Percentiles rank a stretch among this genome's conserved stretches.
phyloP scores from a whole-genome alignment of 2,113 vertebrate genomes.

The Festucalex cinctus region DNA sequence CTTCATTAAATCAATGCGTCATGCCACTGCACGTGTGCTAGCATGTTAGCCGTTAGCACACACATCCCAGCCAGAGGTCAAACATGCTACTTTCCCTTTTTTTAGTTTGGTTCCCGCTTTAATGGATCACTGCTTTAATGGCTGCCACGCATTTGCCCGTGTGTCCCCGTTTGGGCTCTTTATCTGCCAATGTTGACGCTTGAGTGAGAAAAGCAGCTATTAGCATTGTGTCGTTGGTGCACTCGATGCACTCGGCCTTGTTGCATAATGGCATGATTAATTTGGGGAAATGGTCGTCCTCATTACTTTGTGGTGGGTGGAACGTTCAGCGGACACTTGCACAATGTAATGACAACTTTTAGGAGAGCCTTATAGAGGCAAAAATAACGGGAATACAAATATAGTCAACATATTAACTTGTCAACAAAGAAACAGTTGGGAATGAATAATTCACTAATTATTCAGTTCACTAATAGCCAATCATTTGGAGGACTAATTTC shows the following conservation, averaged over 20 bases:
- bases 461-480: no score
- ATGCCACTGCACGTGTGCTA: slow-evolving; percentile 59
- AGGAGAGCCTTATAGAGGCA: not conserved
- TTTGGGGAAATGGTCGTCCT: not conserved
- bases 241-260: not conserved
- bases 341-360: not conserved
- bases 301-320: not conserved
- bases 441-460: not conserved
- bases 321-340: not conserved
- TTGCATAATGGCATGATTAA: slow-evolving; percentile 1
- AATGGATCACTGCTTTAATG: slow-evolving; percentile 30
- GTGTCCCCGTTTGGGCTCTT: not conserved
- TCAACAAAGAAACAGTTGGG: not conserved
- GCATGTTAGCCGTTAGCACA: slow-evolving; percentile 55
- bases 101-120: slow-evolving; percentile 20
- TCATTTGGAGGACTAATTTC: not conserved
- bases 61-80: slow-evolving; percentile 13
- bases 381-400: not conserved
- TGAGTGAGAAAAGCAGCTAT: slow-evolving; percentile 3
- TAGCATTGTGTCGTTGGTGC: not conserved
- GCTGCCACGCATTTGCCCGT: not conserved
- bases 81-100: slow-evolving; percentile 1
- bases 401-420: not conserved
- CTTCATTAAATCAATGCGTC: slow-evolving; percentile 64
- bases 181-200: slow-evolving; percentile 11